Base-by-base conservation (phyloP, 1,140 invertebrate species). In the Drosophila serrata region DNA sequence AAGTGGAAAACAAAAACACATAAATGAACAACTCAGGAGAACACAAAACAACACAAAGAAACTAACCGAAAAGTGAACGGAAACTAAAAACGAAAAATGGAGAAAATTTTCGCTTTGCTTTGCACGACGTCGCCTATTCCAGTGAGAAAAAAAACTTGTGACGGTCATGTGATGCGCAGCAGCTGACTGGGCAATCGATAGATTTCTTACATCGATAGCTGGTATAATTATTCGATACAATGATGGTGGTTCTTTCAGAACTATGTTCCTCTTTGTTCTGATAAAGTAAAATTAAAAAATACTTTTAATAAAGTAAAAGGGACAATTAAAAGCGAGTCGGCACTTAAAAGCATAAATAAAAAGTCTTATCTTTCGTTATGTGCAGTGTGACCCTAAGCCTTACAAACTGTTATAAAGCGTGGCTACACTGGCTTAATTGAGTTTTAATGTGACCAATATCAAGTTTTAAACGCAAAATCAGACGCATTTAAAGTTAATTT, bases 11-110 rank as follows among this genome's bases (percentile, higher is more conserved):
- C 59, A 31, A 88, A 59, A 39, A 53, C 11, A 9, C 45, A 73
- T 74, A 62, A 74, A 22, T 53, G 22, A 45, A 39, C 46, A 76
- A 82, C 51, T 43, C 13, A 76, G 69, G 48, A 17, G 27, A 90
- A 90, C 62, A 40, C 27, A 73, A 64, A 75, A 78, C 40, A 29
- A 7, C 33, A 55, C 61, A 48, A 55, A 46, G 29, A 79, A 81
- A 90, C 87, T 29, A 90, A 90, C 85, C 81, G 88, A 90, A 90
- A 80, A 90, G 79, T 90, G 29, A 90, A 90, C 78, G 68, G 57
- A 81, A 90, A 90, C 86, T 90, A 85, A 57, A 79, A 90, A 90
- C 69, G 81, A 90, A 90, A 90, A 81, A 64, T 53, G 67, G 69
- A 62, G 65, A 79, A 90, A 85, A 85, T 58, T 65, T 55, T 79